These are phyloP conservation scores for Drosophila nasuta DNA, from an alignment of 1,140 invertebrate genomes.

Conservation along the genomic window DNA sequence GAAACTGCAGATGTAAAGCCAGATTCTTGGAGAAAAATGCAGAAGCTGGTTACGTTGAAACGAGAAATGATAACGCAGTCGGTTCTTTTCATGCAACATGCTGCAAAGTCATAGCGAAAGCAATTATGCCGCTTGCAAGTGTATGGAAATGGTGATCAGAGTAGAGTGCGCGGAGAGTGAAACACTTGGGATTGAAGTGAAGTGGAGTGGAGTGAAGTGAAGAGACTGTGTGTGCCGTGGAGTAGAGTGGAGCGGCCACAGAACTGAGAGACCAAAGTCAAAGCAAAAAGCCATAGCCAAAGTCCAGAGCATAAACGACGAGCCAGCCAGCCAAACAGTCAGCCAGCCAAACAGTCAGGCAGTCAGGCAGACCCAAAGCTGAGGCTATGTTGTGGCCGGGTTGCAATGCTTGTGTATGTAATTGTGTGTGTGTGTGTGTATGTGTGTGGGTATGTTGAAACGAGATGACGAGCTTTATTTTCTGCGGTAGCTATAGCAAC, in stretches of 20 bases:
- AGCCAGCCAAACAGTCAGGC: too few species aligned
- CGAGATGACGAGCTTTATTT: constrained; percentile 63
- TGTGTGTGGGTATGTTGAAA: constrained; percentile 45
- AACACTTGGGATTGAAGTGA: background rate
- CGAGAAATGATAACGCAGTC: constrained; percentile 4
- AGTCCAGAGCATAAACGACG: constrained; percentile 18
- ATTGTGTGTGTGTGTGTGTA: background rate
- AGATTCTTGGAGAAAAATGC: background rate
- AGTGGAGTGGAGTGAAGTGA: background rate
- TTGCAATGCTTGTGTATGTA: constrained; percentile 10
- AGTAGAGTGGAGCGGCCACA: constrained; percentile 15
- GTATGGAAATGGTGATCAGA: constrained; percentile 39
- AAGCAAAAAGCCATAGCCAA: constrained; percentile 35
- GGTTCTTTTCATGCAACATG: constrained; percentile 14
- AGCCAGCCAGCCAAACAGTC: background rate
- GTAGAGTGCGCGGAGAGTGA: background rate
- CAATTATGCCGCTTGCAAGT: constrained; percentile 45
- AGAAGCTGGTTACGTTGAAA: constrained; percentile 24
- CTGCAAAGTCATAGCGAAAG: constrained; percentile 38
- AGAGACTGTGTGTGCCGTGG: background rate
- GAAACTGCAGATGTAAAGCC: background rate
- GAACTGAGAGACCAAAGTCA: constrained; percentile 27
- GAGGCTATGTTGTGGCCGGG: constrained; percentile 36
- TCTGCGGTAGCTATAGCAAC: constrained; percentile 72
- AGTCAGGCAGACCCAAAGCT: background rate